Evolutionary conservation across 53 echinoderm and acorn worm species (phyloP), one percentile per base, ranked within the genome.

Genomic region (Mesocentrotus franciscanus): DNA sequence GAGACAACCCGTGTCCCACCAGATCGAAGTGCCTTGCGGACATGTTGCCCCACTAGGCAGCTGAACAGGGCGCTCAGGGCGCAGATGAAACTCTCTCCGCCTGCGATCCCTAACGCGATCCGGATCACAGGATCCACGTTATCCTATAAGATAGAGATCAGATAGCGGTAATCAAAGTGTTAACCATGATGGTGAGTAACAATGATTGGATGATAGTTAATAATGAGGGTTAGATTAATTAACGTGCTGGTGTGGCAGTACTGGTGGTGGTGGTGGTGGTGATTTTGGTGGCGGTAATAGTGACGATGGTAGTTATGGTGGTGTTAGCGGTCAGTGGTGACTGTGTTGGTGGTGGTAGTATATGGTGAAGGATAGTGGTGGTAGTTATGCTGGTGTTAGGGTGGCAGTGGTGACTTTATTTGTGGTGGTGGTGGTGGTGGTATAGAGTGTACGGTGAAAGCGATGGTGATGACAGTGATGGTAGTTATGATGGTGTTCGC

Each of bases 1-100:
- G 97, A 92, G 32, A 97, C 78, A 29, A 96, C 96, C 87, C 95
- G 61, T n/a, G 81, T 62, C 22, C 96, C 97, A 32, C 96, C 68
- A 24, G 96, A 78, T 85, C 95, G 93, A 71, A 95, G 83, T 95
- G 94, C 92, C 93, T 95, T 95, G 89, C 96, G 96, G 26, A 99
- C 95, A 81, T 97, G 96, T 90, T 96, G 97, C 8, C 98, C 99
- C 11, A 99, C 96, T 92, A 98, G 95, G 60, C 96, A 94, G 83
- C 98, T 97, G 55, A 94, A 83, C 8, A 97, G 58, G 36, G 97
- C 93, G 56, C 97, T 96, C 71, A 98, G 68, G 30, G 96, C 92
- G 66, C 98, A 97, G 84, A 96, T 95, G 49, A 96, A 93, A 92
- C 99, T 98, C 85, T 97, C 97, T 1, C 92, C 94, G n/a, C 96